Conservation (phyloP, 2,113 vertebrate species). For the Agapornis roseicollis region DNA sequence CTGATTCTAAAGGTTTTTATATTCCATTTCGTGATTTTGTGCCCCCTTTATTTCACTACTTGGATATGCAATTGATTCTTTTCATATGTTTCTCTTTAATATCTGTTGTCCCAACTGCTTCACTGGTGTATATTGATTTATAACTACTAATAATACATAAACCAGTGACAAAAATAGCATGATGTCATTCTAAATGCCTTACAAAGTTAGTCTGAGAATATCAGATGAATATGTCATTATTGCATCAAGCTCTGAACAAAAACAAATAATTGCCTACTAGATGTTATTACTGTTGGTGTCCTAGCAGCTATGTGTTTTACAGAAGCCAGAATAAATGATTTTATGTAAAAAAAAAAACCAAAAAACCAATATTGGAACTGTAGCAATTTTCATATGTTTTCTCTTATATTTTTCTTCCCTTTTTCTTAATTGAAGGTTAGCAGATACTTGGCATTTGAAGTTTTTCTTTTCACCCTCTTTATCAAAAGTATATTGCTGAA, state of each 20-base stretch:
- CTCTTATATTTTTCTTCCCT: background rate
- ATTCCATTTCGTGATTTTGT: too few species aligned
- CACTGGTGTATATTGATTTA: too few species aligned
- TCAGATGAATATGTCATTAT: background rate
- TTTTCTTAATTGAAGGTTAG: background rate
- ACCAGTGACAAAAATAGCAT: too few species aligned
- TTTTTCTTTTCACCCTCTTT: background rate
- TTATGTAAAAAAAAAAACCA: background rate
- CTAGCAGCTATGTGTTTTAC: background rate
- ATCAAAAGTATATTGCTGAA: background rate
- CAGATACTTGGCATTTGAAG: background rate
- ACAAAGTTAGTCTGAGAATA: background rate
- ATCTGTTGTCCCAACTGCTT: too few species aligned
- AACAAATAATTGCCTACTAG: background rate
- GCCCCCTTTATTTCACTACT: too few species aligned
- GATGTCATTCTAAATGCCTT: too few species aligned
- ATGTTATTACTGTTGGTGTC: background rate
- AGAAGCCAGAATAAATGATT: background rate
- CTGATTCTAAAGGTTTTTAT: too few species aligned
- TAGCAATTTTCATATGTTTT: background rate
- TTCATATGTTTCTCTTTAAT: too few species aligned
- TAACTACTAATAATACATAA: too few species aligned
- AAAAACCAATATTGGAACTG: accelerated
- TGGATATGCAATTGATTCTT: too few species aligned
- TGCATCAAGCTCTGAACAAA: background rate